Evolutionary conservation across 2,888 invertebrate species (phyloP).

Genomic region (Tortrix viridana): DNA sequence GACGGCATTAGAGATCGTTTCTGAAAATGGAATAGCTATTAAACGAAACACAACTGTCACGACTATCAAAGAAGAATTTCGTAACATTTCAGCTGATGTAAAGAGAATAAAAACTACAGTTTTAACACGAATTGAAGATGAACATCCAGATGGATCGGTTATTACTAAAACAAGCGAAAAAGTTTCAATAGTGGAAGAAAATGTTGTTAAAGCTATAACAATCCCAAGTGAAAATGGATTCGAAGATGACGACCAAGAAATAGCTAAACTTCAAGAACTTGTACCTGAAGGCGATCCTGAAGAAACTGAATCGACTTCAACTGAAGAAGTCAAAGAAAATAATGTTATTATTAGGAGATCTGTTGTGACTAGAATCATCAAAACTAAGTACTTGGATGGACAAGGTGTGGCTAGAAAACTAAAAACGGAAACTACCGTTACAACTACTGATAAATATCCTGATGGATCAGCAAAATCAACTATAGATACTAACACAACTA

Average conservation of each 20-base stretch:
- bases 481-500: constrained; percentile 64
- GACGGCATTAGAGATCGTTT: constrained; percentile 54
- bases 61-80: constrained; percentile 58
- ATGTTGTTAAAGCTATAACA: constrained; percentile 48
- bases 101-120: constrained; percentile 65
- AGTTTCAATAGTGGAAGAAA: constrained; percentile 63
- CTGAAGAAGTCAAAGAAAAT: constrained; percentile 56
- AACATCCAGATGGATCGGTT: constrained; percentile 71
- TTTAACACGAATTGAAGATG: constrained; percentile 68
- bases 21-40: constrained; percentile 59
- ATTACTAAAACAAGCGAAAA: constrained; percentile 73
- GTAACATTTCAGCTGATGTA: constrained; percentile 50
- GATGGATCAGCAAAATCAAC: constrained; percentile 65
- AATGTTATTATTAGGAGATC: constrained; percentile 56
- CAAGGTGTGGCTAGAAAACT: constrained; percentile 55
- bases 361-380: constrained; percentile 58
- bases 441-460: constrained; percentile 71
- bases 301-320: constrained; percentile 53
- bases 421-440: constrained; percentile 62
- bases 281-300: constrained; percentile 50
- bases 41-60: constrained; percentile 65
- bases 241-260: constrained; percentile 44
- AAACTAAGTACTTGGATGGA: constrained; percentile 59
- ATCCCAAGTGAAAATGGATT: constrained; percentile 38
- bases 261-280: constrained; percentile 52